These are phyloP conservation scores for Spodoptera picta DNA, from an alignment of 2,888 invertebrate genomes.

Conservation along the genomic window DNA sequence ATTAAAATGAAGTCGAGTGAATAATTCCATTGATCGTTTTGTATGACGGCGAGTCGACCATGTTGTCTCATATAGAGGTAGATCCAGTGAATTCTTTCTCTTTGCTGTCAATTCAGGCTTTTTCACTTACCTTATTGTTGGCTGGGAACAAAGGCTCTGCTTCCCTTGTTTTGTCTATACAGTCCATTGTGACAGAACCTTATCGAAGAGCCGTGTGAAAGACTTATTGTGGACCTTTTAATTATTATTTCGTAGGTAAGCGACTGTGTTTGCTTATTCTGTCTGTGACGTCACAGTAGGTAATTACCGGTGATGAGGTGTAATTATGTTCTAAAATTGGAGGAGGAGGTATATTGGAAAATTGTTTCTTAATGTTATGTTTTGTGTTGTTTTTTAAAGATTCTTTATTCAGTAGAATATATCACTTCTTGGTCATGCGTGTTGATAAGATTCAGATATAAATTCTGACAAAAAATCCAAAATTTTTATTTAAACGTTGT, in stretches of 20 bases:
- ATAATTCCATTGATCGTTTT: conserved; percentile 38
- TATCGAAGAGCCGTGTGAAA: conserved; percentile 69
- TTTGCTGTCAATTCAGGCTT: conserved; percentile 70
- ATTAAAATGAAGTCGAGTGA: conserved; percentile 19
- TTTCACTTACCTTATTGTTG: conserved; percentile 79
- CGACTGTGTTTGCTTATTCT: conserved; percentile 31
- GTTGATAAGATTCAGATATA: no score
- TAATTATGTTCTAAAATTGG: conserved; percentile 9
- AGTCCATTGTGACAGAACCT: conserved; percentile 70
- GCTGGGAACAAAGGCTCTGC: conserved; percentile 71
- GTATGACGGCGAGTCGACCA: conserved; percentile 36
- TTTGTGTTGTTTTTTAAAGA: background rate
- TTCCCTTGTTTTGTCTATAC: conserved; percentile 75
- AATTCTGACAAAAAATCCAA: no score
- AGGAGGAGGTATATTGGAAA: background rate
- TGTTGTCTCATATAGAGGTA: conserved; percentile 54
- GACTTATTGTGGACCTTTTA: conserved; percentile 55
- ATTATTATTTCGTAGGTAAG: conserved; percentile 50
- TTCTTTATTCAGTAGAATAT: no score
- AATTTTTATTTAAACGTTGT: no score
- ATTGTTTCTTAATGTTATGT: background rate
- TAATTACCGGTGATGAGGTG: conserved; percentile 14
- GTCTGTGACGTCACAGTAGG: conserved; percentile 17
- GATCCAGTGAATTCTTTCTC: conserved; percentile 64
- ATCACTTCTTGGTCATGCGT: no score